Percentiles rank a stretch among this genome's conserved stretches.
Evolutionary conservation across 2,113 vertebrate species (phyloP).

Genomic region (Oceanites oceanicus): DNA sequence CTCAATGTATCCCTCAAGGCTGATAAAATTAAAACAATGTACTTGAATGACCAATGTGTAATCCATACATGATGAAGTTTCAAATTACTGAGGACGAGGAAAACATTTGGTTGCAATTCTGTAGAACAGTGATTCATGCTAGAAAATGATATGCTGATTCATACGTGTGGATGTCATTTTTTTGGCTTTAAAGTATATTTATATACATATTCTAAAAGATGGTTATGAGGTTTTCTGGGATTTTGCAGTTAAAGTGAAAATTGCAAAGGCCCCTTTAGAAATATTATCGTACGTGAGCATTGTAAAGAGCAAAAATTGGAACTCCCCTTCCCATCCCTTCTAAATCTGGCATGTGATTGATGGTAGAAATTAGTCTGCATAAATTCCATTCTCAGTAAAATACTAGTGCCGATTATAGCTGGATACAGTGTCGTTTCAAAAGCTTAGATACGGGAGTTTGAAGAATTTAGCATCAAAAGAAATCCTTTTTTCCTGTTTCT

Average conservation of each 20-base stretch:
- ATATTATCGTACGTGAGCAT: neutral
- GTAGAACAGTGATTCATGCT: conserved; percentile 9
- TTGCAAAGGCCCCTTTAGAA: neutral
- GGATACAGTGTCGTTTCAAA: conserved; percentile 15
- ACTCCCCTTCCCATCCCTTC: neutral
- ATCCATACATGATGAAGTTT: conserved; percentile 19
- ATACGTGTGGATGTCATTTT: neutral
- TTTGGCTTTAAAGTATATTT: neutral
- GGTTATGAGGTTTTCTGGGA: neutral
- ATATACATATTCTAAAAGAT: neutral
- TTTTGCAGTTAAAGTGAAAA: neutral
- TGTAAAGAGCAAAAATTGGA: neutral
- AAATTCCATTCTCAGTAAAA: conserved; percentile 13
- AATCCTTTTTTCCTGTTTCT: neutral
- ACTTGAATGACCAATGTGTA: neutral
- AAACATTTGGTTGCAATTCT: conserved; percentile 12
- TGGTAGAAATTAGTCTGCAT: conserved; percentile 19
- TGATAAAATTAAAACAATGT: neutral
- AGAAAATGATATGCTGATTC: conserved; percentile 50
- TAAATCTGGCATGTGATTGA: neutral
- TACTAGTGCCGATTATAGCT: conserved; percentile 20
- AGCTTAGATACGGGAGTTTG: neutral
- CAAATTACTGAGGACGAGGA: neutral
- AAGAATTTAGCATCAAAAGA: neutral
- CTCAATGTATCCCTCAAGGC: neutral